Evolutionary conservation across 2,113 vertebrate genomes (phyloP), one percentile per base, ranked within the genome.

Genomic region (Syngnathus scovelli): DNA sequence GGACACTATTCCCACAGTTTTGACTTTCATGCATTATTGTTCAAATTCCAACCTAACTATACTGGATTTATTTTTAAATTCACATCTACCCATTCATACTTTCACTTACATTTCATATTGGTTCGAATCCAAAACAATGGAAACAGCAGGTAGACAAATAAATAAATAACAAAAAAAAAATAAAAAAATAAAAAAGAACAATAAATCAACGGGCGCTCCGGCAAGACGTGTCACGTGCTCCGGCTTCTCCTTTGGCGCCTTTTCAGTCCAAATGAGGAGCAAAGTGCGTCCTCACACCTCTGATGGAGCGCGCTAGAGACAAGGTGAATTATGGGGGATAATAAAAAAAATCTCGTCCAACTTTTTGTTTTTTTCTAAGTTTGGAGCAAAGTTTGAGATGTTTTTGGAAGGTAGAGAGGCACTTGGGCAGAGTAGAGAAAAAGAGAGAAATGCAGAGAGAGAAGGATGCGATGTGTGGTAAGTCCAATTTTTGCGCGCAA

Each of bases 91-190:
- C 54, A 56, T 41, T 55, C 19, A 60, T 19, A 43, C 44, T 69
- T 59, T 62, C 55, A 92, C 91, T 92, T 91, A 92, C 91, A 85
- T 91, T 90, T 92, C 91, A 92, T 92, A 88, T 88, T 91, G 88
- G 58, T 86, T 87, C 74, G 68, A 81, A 58, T 91, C 89, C 86
- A 69, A 78, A 38, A 63, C 76, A 82, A 84, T 72, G 79, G 75
- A 76, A 78, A 72, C 66, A 39, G 70, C 19, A 69, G 72, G 77
- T 51, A 79, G 85, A 88, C 81, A 85, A 88, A 88, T 79, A 86
- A 81, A 86, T 70, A 48, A 66, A 65, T 65, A 21, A 8, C 1
- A 51, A 65, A 10, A 7, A 63, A 46, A 63, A 63, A 46, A 63
- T 51, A 10, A 7, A 63, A 46, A 63, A 63, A 46, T 46, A 27